A percentile compares a stretch with the other conserved stretches of the same genome.
Conservation (phyloP, 2,888 invertebrate species). For the Dichetophora obliterata region DNA sequence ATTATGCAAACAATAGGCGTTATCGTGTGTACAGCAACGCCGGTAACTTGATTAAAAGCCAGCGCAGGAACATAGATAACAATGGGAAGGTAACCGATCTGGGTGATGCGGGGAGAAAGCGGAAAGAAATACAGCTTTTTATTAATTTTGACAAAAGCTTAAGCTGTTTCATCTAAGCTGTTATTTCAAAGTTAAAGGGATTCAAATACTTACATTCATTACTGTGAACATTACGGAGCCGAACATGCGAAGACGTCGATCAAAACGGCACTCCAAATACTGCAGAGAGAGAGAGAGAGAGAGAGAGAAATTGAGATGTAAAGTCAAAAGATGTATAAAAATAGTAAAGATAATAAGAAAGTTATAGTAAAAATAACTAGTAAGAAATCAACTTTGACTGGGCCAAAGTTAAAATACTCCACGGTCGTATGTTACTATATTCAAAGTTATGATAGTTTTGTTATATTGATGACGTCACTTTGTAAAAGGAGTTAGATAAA, state of each 20-base stretch:
- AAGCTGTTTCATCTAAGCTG: not conserved
- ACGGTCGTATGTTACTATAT: no score
- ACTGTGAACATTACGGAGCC: constrained; percentile 82
- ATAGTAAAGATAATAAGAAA: not conserved
- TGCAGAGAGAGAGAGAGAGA: constrained; percentile 68
- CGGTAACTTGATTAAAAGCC: constrained; percentile 89
- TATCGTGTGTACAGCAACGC: constrained; percentile 84
- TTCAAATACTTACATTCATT: constrained; percentile 75
- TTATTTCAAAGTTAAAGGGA: not conserved
- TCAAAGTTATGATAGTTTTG: no score
- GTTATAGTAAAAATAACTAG: no score
- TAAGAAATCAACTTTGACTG: no score
- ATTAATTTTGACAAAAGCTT: not conserved
- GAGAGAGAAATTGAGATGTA: not conserved
- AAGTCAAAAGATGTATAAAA: not conserved
- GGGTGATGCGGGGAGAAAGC: constrained; percentile 57
- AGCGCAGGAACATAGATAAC: constrained; percentile 85
- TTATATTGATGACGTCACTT: no score
- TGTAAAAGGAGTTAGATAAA: no score
- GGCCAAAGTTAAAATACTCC: no score
- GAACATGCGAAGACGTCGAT: constrained; percentile 78
- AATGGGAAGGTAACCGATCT: constrained; percentile 84
- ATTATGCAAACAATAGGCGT: constrained; percentile 87
- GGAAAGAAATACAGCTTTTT: not conserved
- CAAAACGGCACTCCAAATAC: constrained; percentile 80